Evolutionary conservation across 2,888 invertebrate genomes (phyloP).

Genomic region (Chloroclystis v-ata): DNA sequence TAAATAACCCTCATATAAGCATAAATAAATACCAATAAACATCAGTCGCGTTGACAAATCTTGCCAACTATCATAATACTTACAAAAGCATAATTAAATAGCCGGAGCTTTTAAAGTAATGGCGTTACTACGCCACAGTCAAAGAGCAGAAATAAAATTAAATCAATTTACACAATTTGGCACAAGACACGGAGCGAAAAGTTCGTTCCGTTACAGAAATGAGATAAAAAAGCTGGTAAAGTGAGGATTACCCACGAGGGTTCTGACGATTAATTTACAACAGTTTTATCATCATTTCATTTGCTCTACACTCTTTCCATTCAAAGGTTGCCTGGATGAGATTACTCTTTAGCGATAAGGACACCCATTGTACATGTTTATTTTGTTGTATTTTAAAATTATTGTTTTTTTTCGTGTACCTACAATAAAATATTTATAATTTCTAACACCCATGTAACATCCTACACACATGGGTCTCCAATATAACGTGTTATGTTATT

Average conservation of each 20-base stretch:
- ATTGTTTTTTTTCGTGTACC: too few relatives aligned
- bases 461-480: too few relatives aligned
- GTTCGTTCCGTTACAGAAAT: constrained; percentile 28
- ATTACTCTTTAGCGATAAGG: too few relatives aligned
- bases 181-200: constrained; percentile 20
- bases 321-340: too few relatives aligned
- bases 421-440: too few relatives aligned
- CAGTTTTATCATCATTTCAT: background rate
- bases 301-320: too few relatives aligned
- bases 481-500: too few relatives aligned
- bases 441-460: too few relatives aligned
- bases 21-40: too few relatives aligned
- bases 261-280: background rate
- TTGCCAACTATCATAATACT: constrained; percentile 4
- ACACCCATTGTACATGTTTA: too few relatives aligned
- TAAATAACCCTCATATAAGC: too few relatives aligned
- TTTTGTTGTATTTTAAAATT: too few relatives aligned
- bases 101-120: constrained; percentile 21
- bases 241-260: background rate
- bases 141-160: constrained; percentile 29
- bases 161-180: constrained; percentile 33
- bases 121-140: constrained; percentile 22
- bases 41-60: background rate
- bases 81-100: constrained; percentile 14
- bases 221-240: constrained; percentile 30